Evolutionary conservation across 2,113 vertebrate species (phyloP).

Genomic region (Ictalurus punctatus): DNA sequence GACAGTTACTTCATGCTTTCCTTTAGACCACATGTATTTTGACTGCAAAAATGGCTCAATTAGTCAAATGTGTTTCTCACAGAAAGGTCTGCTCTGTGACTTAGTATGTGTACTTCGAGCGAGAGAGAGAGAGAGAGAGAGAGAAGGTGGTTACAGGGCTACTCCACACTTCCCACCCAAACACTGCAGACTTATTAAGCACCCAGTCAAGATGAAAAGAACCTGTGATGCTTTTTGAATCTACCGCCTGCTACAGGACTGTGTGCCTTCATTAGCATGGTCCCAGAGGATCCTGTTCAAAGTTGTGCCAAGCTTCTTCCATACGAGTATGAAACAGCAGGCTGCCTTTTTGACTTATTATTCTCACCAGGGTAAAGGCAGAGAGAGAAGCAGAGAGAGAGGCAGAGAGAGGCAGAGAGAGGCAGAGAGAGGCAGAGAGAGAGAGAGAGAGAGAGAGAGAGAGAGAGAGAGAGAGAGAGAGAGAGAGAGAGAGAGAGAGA

Average conservation of each 20-base stretch:
- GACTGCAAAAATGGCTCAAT: background rate
- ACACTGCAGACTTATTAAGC: conserved; percentile 11
- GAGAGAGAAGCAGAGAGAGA: background rate
- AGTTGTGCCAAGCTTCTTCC: conserved; percentile 21
- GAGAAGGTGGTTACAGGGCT: background rate
- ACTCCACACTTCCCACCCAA: background rate
- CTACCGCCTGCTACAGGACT: conserved; percentile 5
- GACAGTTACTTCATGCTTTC: background rate
- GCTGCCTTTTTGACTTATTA: conserved; percentile 18
- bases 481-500: no score
- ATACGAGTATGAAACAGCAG: conserved; percentile 2
- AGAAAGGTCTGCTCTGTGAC: conserved; percentile 4
- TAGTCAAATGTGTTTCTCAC: background rate
- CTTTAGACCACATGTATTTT: background rate
- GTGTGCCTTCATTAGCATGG: conserved; percentile 36
- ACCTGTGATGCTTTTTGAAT: conserved; percentile 6
- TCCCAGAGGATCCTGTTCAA: conserved; percentile 14
- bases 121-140: background rate
- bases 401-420: background rate
- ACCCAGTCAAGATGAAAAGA: conserved; percentile 14
- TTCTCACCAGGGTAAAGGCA: background rate
- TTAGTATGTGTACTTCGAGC: background rate
- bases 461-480: background rate
- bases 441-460: background rate
- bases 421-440: background rate